A percentile compares a stretch with the other conserved stretches of the same genome.
phyloP scores from a whole-genome alignment of 1,140 invertebrate genomes.

The Orchesella cincta region DNA sequence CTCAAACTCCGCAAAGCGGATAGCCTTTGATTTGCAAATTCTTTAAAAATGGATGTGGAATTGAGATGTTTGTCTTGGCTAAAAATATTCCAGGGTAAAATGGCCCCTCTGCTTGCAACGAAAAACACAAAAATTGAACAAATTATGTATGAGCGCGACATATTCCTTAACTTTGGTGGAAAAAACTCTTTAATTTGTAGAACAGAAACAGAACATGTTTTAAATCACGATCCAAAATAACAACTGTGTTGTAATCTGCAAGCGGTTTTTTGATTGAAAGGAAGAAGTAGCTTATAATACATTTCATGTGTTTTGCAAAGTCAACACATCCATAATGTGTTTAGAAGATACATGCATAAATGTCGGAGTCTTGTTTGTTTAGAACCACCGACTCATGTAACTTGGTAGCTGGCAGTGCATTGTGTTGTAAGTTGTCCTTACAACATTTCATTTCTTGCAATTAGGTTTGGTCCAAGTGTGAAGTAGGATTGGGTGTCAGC shows the following conservation, averaged over 20 bases:
- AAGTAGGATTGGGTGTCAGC: neutral
- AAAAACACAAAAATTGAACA: neutral
- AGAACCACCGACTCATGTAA: too few species aligned
- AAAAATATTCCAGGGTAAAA: neutral
- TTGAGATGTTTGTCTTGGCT: neutral
- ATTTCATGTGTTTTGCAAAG: too few species aligned
- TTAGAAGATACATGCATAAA: too few species aligned
- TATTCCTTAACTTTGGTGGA: too few species aligned
- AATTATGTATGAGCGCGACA: neutral
- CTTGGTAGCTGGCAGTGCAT: too few species aligned
- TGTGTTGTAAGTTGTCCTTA: too few species aligned
- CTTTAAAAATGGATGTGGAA: neutral
- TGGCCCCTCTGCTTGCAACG: neutral
- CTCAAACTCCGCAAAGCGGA: neutral
- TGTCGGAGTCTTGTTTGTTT: too few species aligned
- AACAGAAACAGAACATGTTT: neutral
- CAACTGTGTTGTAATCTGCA: neutral
- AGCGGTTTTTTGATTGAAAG: too few species aligned
- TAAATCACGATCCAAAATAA: neutral
- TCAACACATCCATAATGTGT: too few species aligned
- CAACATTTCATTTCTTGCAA: too few species aligned
- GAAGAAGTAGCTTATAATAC: too few species aligned
- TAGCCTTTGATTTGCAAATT: neutral
- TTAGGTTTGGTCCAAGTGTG: conserved; percentile 16
- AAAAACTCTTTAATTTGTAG: too few species aligned